Base-by-base conservation (phyloP, 2,113 vertebrate species). In the Stegostoma tigrinum region DNA sequence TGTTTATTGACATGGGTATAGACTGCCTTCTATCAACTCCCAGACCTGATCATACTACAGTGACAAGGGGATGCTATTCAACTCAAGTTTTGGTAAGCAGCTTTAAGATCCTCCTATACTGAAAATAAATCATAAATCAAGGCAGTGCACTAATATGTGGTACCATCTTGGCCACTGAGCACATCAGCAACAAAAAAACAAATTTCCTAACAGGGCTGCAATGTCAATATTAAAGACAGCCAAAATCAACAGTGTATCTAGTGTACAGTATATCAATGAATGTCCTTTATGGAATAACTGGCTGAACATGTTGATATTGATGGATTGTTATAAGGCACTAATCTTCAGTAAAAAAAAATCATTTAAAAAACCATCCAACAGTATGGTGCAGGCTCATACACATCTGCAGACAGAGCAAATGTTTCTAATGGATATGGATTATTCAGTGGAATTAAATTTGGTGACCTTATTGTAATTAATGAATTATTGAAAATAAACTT, bases 381-480 rank as follows among this genome's bases (percentile, higher is more conserved):
- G 24, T 27, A 2, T 45, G 38, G 8, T 95, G 24, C 27, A 72
- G 42, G 45, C 68, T 52, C 12, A 14, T 8, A 52, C 42, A 30
- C 94, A 95, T 48, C 24, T 30, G 45, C 68, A 70, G 67, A 34
- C 12, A 19, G 6, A 72, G 94, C 38, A 72, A 70, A 95, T 72
- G 23, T 7, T 95, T 61, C 42, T 48, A 72, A 72, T 72, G 68
- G 67, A 48, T 72, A 95, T 95, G 67, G 67, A 52, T 45, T 95
- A 70, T 48, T 95, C 94, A 95, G 45, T 72, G 45, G 72, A 95
- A 95, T 72, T 95, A 75, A 95, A 72, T 72, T 95, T 95, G 48
- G 67, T 94, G 66, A 91, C 67, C 67, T 27, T 48, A 66, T 70
- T 70, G 93, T 48, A 95, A 72, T 72, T 72, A 95, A 72, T 95